Percentiles rank a stretch among this genome's conserved stretches.
Conservation (phyloP, 2,888 invertebrate species). For the Trissolcus brochymenae region DNA sequence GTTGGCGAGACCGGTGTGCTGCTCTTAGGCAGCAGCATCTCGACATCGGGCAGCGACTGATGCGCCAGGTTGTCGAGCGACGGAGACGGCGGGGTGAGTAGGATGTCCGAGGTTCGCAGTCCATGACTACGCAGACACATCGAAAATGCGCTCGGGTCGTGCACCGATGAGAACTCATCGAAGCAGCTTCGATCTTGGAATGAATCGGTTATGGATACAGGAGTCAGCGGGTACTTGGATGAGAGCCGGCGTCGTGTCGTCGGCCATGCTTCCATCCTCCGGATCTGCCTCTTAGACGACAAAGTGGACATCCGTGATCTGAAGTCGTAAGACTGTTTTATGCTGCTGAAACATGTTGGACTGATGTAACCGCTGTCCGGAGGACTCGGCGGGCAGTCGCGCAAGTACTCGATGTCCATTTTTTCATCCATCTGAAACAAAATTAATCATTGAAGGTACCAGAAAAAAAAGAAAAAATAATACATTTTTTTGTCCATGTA, state of each 20-base stretch:
- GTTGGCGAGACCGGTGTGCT: constrained; percentile 45
- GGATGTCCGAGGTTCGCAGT: constrained; percentile 15
- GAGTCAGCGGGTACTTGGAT: constrained; percentile 27
- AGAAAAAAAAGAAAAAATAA: neutral
- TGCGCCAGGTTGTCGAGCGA: constrained; percentile 40
- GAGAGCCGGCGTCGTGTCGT: constrained; percentile 18
- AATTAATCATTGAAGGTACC: neutral
- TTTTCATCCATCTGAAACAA: constrained; percentile 35
- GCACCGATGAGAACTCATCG: neutral
- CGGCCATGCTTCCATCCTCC: constrained; percentile 43
- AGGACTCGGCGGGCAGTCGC: constrained; percentile 30
- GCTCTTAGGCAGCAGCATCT: constrained; percentile 13
- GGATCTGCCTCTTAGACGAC: constrained; percentile 37
- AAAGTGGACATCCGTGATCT: constrained; percentile 17
- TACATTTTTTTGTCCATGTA: too few species aligned
- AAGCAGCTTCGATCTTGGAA: neutral
- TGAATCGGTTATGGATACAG: constrained; percentile 6
- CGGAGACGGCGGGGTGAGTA: constrained; percentile 46
- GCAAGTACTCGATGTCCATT: constrained; percentile 35
- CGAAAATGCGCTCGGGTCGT: constrained; percentile 4
- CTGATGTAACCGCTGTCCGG: constrained; percentile 55
- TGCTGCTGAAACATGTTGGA: constrained; percentile 3
- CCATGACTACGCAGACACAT: constrained; percentile 32
- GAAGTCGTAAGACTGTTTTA: constrained; percentile 3
- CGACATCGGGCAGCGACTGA: constrained; percentile 27